phyloP scores from a whole-genome alignment of 2,888 invertebrate species.

The Pheosia tremula region DNA sequence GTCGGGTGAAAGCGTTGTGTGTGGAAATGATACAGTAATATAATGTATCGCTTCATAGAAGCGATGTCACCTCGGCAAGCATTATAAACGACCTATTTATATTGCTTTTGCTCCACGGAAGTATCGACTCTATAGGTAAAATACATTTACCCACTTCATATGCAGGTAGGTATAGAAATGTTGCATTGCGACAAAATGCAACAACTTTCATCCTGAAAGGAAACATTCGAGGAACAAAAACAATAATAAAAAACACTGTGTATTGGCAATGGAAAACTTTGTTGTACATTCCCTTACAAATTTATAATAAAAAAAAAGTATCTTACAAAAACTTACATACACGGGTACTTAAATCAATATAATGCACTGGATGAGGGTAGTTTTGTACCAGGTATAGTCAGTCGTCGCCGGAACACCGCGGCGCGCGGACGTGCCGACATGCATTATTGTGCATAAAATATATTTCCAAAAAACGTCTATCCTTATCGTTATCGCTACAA shows the following conservation, averaged over 20 bases:
- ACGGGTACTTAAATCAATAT: conserved; percentile 67
- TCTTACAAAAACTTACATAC: conserved; percentile 73
- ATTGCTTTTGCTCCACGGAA: not conserved
- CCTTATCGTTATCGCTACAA: conserved; percentile 48
- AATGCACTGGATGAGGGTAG: conserved; percentile 78
- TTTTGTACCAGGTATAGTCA: conserved; percentile 75
- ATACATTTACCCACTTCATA: no score
- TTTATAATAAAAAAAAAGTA: conserved; percentile 63
- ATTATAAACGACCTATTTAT: conserved; percentile 14
- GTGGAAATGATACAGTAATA: conserved; percentile 30
- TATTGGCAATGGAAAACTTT: conserved; percentile 41
- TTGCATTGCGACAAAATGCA: no score
- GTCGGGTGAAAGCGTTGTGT: conserved; percentile 23
- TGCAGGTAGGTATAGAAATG: no score
- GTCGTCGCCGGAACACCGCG: conserved; percentile 52
- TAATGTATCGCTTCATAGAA: conserved; percentile 73
- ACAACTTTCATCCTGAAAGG: no score
- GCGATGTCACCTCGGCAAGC: conserved; percentile 70
- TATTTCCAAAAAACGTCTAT: conserved; percentile 47
- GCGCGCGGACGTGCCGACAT: conserved; percentile 64
- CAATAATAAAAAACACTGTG: not conserved
- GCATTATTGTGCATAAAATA: conserved; percentile 73
- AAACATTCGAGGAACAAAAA: not conserved
- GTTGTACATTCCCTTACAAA: conserved; percentile 64
- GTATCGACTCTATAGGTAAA: no score